Evolutionary conservation across 2,113 vertebrate genomes (phyloP).

Genomic region (Tretioscincus oriximinensis): DNA sequence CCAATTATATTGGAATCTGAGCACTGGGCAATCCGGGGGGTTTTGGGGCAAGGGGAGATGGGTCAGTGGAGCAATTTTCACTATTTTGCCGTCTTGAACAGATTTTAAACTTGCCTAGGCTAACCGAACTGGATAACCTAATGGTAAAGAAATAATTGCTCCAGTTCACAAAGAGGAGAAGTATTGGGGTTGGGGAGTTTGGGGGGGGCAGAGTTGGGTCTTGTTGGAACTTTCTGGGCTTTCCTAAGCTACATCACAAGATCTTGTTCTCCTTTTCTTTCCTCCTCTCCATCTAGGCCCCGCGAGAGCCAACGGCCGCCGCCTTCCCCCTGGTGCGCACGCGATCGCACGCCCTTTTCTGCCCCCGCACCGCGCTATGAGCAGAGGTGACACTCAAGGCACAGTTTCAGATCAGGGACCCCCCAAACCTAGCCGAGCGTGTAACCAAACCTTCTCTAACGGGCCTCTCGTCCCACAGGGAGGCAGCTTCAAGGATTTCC

Average conservation of each 20-base stretch:
- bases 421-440: rapidly evolving
- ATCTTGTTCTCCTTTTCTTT: neutral
- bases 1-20: neutral
- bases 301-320: neutral
- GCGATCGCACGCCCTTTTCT: rapidly evolving
- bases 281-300: neutral
- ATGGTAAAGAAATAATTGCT: neutral
- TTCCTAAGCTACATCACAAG: rapidly evolving
- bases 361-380: slow-evolving; percentile 25
- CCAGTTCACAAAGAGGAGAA: neutral
- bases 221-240: rapidly evolving
- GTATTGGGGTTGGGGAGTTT: rapidly evolving
- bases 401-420: neutral
- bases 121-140: neutral
- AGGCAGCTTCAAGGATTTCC: slow-evolving; percentile 40
- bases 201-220: neutral
- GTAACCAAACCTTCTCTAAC: neutral
- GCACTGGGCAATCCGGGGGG: neutral
- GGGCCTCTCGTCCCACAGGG: slow-evolving; percentile 39
- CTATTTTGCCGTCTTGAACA: neutral
- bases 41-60: too few species aligned
- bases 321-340: neutral
- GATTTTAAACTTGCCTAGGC: neutral
- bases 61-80: too few species aligned
- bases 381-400: slow-evolving; percentile 9